These are phyloP conservation scores for Chiroxiphia lanceolata DNA, from an alignment of 2,797 vertebrate genomes.

Conservation along the genomic window DNA sequence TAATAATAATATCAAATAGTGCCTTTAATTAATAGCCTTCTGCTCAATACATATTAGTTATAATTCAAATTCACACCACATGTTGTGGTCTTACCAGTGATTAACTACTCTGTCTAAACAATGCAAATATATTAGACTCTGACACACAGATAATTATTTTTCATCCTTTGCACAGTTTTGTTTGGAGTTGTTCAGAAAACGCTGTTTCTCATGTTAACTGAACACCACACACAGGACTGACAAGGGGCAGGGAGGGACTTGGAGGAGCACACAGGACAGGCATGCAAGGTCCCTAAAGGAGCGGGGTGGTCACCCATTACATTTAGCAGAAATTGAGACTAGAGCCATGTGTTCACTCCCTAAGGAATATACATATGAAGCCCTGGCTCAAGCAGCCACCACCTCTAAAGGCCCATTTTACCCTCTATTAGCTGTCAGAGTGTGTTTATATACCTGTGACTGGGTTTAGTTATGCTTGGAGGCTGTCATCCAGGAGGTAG, in stretches of 20 bases:
- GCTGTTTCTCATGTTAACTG: not conserved
- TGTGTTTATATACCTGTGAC: not conserved
- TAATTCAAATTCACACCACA: slow-evolving; percentile 45
- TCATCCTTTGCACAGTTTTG: not conserved
- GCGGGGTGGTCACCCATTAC: not conserved
- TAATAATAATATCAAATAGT: not conserved
- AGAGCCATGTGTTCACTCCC: rapidly evolving
- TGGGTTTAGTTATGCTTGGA: not conserved
- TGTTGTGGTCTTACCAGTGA: slow-evolving; percentile 13
- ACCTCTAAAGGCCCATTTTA: not conserved
- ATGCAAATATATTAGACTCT: slow-evolving; percentile 18
- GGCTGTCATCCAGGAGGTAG: not conserved
- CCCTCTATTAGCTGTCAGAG: not conserved
- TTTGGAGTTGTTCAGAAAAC: not conserved
- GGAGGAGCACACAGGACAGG: rapidly evolving
- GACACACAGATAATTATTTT: slow-evolving; percentile 29
- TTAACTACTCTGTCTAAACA: slow-evolving; percentile 55
- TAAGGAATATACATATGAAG: not conserved
- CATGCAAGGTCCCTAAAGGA: not conserved
- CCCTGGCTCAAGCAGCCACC: not conserved
- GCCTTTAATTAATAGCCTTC: slow-evolving; percentile 48
- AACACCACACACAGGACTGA: not conserved
- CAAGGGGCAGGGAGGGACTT: not conserved
- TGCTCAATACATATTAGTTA: not conserved
- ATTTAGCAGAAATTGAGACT: not conserved